Evolutionary conservation across 2,113 vertebrate genomes (phyloP).

Genomic region (Myotis davidii): DNA sequence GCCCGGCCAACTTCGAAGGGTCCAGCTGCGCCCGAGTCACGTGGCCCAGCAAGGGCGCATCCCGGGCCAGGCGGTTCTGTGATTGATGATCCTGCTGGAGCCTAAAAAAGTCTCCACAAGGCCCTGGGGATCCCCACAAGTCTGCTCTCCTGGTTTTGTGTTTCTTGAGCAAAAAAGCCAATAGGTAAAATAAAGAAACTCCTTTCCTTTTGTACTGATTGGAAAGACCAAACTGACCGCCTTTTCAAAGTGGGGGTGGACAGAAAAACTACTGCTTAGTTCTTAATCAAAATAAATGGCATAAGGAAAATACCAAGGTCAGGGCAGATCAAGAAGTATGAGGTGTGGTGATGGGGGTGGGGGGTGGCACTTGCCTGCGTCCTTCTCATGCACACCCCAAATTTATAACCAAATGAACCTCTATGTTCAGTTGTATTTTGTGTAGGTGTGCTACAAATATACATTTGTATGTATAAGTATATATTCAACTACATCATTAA

Average conservation of each 20-base stretch:
- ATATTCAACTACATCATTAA: background rate
- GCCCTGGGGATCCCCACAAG: no score
- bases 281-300: background rate
- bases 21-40: slow-evolving; percentile 49
- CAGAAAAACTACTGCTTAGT: background rate
- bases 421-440: background rate
- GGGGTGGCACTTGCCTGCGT: background rate
- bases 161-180: background rate
- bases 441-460: background rate
- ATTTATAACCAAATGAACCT: background rate
- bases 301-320: background rate
- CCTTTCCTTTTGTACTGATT: background rate
- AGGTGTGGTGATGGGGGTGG: fast-evolving
- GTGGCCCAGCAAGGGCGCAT: background rate
- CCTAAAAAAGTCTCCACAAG: background rate
- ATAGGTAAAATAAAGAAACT: background rate
- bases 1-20: slow-evolving; percentile 22
- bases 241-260: background rate
- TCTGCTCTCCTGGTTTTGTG: background rate
- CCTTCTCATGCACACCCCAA: background rate
- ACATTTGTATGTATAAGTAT: background rate
- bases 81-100: background rate
- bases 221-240: background rate
- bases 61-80: background rate
- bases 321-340: background rate